These are phyloP conservation scores for Sebastes minor DNA, from an alignment of 2,797 vertebrate genomes.

Conservation along the genomic window DNA sequence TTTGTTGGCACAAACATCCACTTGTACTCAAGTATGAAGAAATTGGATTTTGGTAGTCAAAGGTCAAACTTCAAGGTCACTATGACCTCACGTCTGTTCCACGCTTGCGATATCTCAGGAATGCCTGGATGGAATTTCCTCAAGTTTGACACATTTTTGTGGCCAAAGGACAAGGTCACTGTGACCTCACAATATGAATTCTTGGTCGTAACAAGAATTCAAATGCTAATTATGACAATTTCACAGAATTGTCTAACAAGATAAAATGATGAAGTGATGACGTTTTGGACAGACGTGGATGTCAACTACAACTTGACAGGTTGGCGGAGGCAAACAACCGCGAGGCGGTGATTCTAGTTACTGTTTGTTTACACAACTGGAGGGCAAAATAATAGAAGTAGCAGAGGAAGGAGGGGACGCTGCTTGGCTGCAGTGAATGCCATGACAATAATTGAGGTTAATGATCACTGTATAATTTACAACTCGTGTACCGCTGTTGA, in stretches of 20 bases:
- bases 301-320: neutral
- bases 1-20: too few relatives aligned
- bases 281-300: neutral
- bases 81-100: too few relatives aligned
- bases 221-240: too few relatives aligned
- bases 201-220: too few relatives aligned
- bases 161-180: too few relatives aligned
- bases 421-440: neutral
- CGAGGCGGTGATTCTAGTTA: neutral
- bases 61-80: too few relatives aligned
- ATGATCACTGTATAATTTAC: neutral
- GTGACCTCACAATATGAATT: too few relatives aligned
- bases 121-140: too few relatives aligned
- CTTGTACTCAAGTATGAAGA: too few relatives aligned
- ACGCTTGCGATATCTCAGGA: too few relatives aligned
- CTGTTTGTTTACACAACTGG: neutral
- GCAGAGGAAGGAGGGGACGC: neutral
- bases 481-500: neutral
- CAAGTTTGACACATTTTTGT: too few relatives aligned
- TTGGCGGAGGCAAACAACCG: neutral
- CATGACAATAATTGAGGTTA: neutral
- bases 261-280: neutral
- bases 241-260: neutral
- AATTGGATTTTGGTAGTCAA: too few relatives aligned
- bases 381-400: neutral